phyloP scores from a whole-genome alignment of 2,888 invertebrate genomes.

The Pristionchus mayeri region DNA sequence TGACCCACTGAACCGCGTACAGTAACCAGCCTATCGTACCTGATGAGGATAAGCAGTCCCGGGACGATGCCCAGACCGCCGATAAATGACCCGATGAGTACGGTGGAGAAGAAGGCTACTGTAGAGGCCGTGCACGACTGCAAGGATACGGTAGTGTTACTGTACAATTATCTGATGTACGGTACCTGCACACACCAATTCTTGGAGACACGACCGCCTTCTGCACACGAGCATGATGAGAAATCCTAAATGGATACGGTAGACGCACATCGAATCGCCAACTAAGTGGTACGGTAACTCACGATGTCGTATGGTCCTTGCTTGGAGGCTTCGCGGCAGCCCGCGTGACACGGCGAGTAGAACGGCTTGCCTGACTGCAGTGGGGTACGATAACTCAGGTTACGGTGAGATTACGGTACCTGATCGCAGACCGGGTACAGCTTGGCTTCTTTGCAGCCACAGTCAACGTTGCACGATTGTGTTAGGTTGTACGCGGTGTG shows the following conservation, averaged over 20 bases:
- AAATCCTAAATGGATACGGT: constrained; percentile 23
- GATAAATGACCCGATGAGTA: constrained; percentile 70
- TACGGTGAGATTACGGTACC: constrained; percentile 18
- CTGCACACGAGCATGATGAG: constrained; percentile 35
- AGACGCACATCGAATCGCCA: background rate
- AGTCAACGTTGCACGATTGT: constrained; percentile 75
- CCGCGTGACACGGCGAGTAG: constrained; percentile 77
- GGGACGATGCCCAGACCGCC: constrained; percentile 70
- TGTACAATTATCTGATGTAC: background rate
- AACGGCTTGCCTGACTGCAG: constrained; percentile 62
- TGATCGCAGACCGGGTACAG: constrained; percentile 77
- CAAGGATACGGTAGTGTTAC: background rate
- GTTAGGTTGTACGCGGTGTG: constrained; percentile 71
- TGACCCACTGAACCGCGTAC: background rate
- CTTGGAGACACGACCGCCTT: constrained; percentile 1
- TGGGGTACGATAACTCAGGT: too few species aligned
- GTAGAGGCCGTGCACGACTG: constrained; percentile 61
- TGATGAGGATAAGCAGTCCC: constrained; percentile 47
- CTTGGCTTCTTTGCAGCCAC: constrained; percentile 74
- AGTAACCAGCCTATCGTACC: constrained; percentile 3
- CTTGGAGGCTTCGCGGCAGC: constrained; percentile 67
- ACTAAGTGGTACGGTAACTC: background rate
- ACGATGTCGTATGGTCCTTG: constrained; percentile 47
- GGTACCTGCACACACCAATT: constrained; percentile 37
- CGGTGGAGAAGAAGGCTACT: constrained; percentile 70